These are phyloP conservation scores for Dunckerocampus dactyliophorus DNA, from an alignment of 2,113 vertebrate genomes.

Conservation along the genomic window DNA sequence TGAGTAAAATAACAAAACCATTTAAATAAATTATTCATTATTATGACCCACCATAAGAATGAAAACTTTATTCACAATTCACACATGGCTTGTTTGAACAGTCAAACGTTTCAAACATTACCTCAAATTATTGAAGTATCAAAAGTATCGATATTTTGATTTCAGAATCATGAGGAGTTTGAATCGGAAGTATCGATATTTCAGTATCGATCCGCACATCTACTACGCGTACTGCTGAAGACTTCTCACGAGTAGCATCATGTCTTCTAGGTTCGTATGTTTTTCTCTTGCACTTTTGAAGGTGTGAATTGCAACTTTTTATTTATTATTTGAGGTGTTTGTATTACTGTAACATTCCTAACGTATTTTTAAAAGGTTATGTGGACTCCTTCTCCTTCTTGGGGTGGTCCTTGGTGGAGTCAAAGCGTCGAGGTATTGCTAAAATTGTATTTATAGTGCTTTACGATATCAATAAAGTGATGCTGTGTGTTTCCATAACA, in stretches of 20 bases:
- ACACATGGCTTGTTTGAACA: too few species aligned
- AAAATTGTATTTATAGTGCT: background rate
- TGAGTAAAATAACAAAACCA: too few species aligned
- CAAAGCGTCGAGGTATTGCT: slow-evolving; percentile 47
- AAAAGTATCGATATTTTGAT: too few species aligned
- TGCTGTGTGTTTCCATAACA: slow-evolving; percentile 6
- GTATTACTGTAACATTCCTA: background rate
- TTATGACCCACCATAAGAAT: too few species aligned
- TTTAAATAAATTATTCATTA: too few species aligned
- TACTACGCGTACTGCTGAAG: too few species aligned
- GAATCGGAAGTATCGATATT: too few species aligned
- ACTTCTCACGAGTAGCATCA: slow-evolving; percentile 2
- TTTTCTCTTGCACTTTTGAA: background rate
- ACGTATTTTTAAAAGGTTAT: slow-evolving; percentile 24
- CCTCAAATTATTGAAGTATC: too few species aligned
- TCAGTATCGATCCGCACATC: too few species aligned
- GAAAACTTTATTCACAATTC: too few species aligned
- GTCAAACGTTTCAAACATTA: too few species aligned
- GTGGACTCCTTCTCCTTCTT: slow-evolving; percentile 31
- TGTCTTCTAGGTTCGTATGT: slow-evolving; percentile 40
- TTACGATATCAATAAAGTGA: background rate
- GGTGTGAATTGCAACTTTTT: background rate
- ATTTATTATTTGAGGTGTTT: background rate
- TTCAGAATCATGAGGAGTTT: too few species aligned
- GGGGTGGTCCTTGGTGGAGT: slow-evolving; percentile 23